Percentiles rank a stretch among this genome's conserved stretches.
Conservation (phyloP, 2,113 vertebrate genomes). For the Bombycilla garrulus region DNA sequence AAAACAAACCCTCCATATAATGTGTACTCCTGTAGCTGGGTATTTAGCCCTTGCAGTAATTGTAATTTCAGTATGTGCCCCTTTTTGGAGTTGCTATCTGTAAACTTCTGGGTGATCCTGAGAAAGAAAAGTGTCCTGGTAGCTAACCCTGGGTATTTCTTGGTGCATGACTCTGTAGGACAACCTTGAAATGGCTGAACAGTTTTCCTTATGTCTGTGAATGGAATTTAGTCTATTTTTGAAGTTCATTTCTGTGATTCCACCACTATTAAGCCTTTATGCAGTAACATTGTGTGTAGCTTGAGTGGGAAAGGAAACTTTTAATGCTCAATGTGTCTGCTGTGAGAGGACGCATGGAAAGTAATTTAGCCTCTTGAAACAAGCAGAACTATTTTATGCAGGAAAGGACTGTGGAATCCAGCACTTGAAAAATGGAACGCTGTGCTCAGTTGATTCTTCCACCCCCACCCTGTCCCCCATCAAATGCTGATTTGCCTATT, state of each 20-base stretch:
- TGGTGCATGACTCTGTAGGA: not conserved
- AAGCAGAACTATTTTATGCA: not conserved
- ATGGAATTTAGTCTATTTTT: not conserved
- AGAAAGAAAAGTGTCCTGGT: not conserved
- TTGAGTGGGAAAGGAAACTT: not conserved
- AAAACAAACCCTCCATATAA: not conserved
- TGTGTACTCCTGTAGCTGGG: not conserved
- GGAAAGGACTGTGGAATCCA: not conserved
- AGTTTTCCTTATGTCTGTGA: not conserved
- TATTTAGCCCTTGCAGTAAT: not conserved
- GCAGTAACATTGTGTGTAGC: not conserved
- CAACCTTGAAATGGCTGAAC: not conserved
- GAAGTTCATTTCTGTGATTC: not conserved
- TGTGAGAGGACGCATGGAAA: not conserved
- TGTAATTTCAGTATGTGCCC: not conserved
- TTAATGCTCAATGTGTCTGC: not conserved
- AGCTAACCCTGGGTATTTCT: not conserved
- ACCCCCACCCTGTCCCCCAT: not conserved
- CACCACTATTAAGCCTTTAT: not conserved
- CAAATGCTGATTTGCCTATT: not conserved
- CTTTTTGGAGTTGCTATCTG: not conserved
- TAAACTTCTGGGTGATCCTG: not conserved
- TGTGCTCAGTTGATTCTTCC: not conserved
- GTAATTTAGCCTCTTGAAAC: not conserved
- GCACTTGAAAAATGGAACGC: not conserved